Evolutionary conservation across 2,888 invertebrate species (phyloP).

Genomic region (Spialia ferax): DNA sequence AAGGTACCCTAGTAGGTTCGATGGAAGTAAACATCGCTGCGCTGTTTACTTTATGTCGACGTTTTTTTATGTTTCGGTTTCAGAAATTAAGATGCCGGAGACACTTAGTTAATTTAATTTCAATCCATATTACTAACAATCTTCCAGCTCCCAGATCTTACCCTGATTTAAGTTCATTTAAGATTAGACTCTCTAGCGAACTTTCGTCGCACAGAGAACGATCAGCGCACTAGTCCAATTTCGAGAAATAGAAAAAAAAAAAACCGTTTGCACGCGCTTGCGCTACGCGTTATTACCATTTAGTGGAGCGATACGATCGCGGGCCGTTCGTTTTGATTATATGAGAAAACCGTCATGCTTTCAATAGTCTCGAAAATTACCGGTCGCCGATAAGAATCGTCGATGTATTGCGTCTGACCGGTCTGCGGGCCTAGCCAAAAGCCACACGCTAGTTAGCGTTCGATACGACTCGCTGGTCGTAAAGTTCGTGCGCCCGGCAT

Average conservation of each 20-base stretch:
- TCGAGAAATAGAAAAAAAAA: constrained; percentile 1
- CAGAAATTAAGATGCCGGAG: too few relatives aligned
- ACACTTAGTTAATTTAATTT: too few relatives aligned
- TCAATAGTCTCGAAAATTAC: constrained; percentile 62
- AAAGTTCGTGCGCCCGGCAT: too few relatives aligned
- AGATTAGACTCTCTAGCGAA: not conserved
- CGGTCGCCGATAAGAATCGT: constrained; percentile 57
- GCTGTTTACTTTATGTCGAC: too few relatives aligned
- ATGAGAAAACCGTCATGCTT: constrained; percentile 60
- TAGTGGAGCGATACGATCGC: constrained; percentile 46
- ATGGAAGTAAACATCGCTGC: too few relatives aligned
- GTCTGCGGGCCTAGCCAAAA: too few relatives aligned
- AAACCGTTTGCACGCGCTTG: not conserved
- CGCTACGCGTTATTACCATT: constrained; percentile 37
- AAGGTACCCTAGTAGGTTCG: too few relatives aligned
- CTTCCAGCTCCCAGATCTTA: not conserved
- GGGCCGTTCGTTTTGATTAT: constrained; percentile 44
- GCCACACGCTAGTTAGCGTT: too few relatives aligned
- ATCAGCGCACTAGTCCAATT: not conserved
- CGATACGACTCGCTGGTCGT: too few relatives aligned
- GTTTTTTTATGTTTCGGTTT: too few relatives aligned
- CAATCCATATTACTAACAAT: too few relatives aligned
- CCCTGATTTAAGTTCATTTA: not conserved
- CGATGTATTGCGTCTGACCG: constrained; percentile 66
- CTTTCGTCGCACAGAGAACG: not conserved